phyloP scores from a whole-genome alignment of 2,797 vertebrate species.

The Tachyglossus aculeatus region DNA sequence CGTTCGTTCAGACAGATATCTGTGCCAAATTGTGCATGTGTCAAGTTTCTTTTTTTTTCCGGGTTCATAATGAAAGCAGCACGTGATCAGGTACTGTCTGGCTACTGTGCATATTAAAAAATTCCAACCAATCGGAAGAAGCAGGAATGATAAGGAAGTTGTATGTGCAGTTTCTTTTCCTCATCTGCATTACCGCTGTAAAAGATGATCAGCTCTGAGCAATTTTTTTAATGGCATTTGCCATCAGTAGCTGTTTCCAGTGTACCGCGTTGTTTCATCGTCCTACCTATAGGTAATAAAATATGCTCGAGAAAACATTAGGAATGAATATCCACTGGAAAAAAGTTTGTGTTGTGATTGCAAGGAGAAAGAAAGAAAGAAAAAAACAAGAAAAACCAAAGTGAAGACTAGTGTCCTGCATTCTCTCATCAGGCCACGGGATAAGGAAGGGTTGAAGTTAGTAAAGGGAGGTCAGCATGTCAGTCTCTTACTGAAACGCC shows the following conservation, averaged over 20 bases:
- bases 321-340: slow-evolving; percentile 7
- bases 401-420: neutral
- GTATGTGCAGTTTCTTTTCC: slow-evolving; percentile 28
- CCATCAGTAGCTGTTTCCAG: slow-evolving; percentile 45
- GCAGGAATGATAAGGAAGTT: slow-evolving; percentile 20
- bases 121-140: neutral
- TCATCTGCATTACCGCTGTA: slow-evolving; percentile 11
- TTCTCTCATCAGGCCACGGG: neutral
- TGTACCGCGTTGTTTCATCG: slow-evolving; percentile 43
- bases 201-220: slow-evolving; percentile 6
- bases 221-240: slow-evolving; percentile 22
- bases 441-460: neutral
- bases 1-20: neutral
- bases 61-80: slow-evolving; percentile 16
- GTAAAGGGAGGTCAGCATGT: slow-evolving; percentile 16
- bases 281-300: slow-evolving; percentile 63
- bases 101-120: neutral
- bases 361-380: slow-evolving; percentile 16
- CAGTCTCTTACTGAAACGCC: neutral
- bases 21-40: slow-evolving; percentile 16
- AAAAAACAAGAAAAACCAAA: slow-evolving; percentile 29
- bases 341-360: slow-evolving; percentile 1
- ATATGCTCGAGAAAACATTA: slow-evolving; percentile 45
- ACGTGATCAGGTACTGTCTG: slow-evolving; percentile 8
- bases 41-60: neutral